Base-by-base conservation (phyloP, 1,140 invertebrate species). In the Elysia chlorotica region DNA sequence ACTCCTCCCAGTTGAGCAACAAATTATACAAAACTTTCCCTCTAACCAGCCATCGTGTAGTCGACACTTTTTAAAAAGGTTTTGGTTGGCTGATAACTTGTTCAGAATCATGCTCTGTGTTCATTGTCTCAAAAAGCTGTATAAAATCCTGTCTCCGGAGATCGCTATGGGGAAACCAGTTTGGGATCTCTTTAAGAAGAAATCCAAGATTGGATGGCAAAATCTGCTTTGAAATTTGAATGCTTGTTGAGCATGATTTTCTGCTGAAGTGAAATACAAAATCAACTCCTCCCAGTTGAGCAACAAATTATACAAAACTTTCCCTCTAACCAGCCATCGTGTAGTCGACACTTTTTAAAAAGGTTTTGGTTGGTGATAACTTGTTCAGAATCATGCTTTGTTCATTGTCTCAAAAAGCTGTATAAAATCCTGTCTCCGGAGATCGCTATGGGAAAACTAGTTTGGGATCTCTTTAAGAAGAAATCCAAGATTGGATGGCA, bases 201-300 rank as follows among this genome's bases (percentile, higher is more conserved):
- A 48, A 59, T 17, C 17, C 56, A 59, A 59, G 56, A 59, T 59
- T 59, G 28, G 56, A 59, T 59, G 41, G 41, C 41, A 48, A n/a
- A n/a, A n/a, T n/a, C n/a, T n/a, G n/a, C n/a, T n/a, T n/a, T n/a
- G n/a, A n/a, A n/a, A n/a, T n/a, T n/a, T n/a, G n/a, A n/a, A n/a
- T n/a, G n/a, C n/a, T n/a, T n/a, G n/a, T n/a, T n/a, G n/a, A n/a
- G n/a, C n/a, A n/a, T n/a, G n/a, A n/a, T n/a, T n/a, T n/a, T 59
- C 56, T 17, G 56, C 56, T 17, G 25, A 17, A 28, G 10, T 59
- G 56, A 59, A 59, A 28, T 59, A 59, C 10, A 10, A 59, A 17
- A 59, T 59, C 56, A 59, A 28, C 56, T 59, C 56, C 56, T 59
- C 56, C 56, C 56, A 59, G 56, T 59, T 59, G 10, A 59, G 10